These are phyloP conservation scores for Caenorhabditis doughertyi DNA, from an alignment of 2,888 invertebrate genomes.

Conservation along the genomic window DNA sequence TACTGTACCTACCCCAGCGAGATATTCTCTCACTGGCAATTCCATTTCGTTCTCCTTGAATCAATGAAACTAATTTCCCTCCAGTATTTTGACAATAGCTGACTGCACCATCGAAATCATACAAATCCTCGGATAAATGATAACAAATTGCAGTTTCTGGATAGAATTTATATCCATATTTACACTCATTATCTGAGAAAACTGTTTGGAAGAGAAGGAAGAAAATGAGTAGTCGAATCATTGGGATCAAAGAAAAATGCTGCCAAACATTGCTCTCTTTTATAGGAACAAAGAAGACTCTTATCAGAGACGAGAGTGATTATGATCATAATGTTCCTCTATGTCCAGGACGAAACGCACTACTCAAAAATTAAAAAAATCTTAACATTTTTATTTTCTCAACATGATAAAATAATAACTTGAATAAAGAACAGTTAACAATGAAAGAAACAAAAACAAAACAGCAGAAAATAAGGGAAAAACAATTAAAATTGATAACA, in stretches of 20 bases:
- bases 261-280: not conserved
- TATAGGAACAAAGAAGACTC: constrained; percentile 44
- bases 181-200: constrained; percentile 34
- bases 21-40: constrained; percentile 25
- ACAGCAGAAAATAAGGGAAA: not conserved
- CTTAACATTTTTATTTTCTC: not conserved
- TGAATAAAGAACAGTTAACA: constrained; percentile 2
- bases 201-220: not conserved
- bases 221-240: not conserved
- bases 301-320: constrained; percentile 12
- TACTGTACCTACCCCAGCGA: not conserved
- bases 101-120: constrained; percentile 45
- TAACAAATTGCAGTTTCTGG: constrained; percentile 50
- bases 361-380: too few species aligned
- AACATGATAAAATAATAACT: not conserved
- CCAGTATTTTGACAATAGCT: constrained; percentile 15
- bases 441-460: constrained; percentile 11
- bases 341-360: too few species aligned
- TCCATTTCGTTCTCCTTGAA: constrained; percentile 31
- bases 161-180: constrained; percentile 32
- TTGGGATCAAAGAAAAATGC: not conserved
- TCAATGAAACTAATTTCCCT: constrained; percentile 41
- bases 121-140: constrained; percentile 36
- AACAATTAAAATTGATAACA: constrained; percentile 8
- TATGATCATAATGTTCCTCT: constrained; percentile 9